Percentiles rank a stretch among this genome's conserved stretches.
Conservation (phyloP, 2,113 vertebrate species). For the Gobius niger region DNA sequence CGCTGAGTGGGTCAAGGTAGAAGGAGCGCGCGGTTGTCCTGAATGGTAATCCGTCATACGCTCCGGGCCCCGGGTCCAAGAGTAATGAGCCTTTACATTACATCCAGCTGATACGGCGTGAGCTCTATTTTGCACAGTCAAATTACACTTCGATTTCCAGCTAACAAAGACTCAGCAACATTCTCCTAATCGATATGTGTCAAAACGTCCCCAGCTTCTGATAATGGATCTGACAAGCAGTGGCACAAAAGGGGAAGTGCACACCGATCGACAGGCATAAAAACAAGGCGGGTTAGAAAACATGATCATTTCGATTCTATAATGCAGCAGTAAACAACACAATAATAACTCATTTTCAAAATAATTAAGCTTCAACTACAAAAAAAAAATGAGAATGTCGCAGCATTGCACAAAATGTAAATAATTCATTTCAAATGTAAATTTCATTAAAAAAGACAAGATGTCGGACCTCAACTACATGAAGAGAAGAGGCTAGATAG, state of each 20-base stretch:
- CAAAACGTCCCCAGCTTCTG: conserved; percentile 42
- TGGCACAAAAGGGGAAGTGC: conserved; percentile 17
- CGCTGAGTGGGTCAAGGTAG: conserved; percentile 47
- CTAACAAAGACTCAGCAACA: conserved; percentile 53
- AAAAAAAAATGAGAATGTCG: background rate
- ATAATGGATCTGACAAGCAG: conserved; percentile 45
- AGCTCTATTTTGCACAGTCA: conserved; percentile 39
- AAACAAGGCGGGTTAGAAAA: conserved; percentile 1
- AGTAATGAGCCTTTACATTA: conserved; percentile 56
- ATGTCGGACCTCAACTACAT: too few species aligned
- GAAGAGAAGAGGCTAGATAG: too few species aligned
- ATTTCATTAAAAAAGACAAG: background rate
- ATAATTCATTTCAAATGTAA: background rate
- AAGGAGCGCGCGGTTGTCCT: conserved; percentile 24
- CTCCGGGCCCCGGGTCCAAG: conserved; percentile 28
- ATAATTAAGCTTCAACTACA: conserved; percentile 7
- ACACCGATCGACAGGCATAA: conserved; percentile 27
- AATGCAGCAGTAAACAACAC: conserved; percentile 7
- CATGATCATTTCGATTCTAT: conserved; percentile 14
- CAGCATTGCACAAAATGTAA: background rate
- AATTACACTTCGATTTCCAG: conserved; percentile 55
- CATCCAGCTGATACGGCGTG: conserved; percentile 41
- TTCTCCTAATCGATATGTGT: conserved; percentile 46
- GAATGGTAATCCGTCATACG: conserved; percentile 36
- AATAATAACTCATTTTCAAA: conserved; percentile 17